Evolutionary conservation across 2,113 vertebrate genomes (phyloP).

Genomic region (Otocyon megalotis): DNA sequence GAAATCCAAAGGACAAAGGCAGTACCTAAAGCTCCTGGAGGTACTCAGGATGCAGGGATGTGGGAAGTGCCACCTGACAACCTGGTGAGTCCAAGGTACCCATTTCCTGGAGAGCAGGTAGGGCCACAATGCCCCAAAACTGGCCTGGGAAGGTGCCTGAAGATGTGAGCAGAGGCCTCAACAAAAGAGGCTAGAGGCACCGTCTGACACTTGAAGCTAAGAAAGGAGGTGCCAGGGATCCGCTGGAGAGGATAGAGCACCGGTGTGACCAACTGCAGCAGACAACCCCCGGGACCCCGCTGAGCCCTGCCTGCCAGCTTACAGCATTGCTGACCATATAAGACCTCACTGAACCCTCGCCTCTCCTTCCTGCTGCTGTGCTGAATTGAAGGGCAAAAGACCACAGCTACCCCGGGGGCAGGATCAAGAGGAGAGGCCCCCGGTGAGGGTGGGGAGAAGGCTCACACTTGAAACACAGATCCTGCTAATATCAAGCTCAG

Average conservation of each 20-base stretch:
- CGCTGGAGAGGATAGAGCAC: neutral
- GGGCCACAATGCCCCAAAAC: neutral
- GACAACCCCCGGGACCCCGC: neutral
- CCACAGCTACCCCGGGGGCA: neutral
- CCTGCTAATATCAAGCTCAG: neutral
- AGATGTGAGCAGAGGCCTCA: neutral
- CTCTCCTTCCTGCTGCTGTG: neutral
- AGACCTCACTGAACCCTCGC: neutral
- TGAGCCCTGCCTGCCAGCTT: neutral
- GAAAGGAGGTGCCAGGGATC: neutral
- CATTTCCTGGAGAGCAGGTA: neutral
- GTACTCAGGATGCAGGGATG: neutral
- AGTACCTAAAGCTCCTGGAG: neutral
- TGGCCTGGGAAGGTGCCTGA: neutral
- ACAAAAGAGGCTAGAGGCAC: neutral
- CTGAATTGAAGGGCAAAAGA: neutral
- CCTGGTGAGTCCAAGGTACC: neutral
- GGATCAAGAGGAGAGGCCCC: neutral
- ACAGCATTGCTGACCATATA: no score
- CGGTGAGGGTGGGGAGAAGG: neutral
- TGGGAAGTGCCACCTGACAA: neutral
- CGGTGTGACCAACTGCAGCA: neutral
- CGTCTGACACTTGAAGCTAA: neutral
- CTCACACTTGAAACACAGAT: neutral
- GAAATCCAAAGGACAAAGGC: neutral